Evolutionary conservation across 2,797 vertebrate genomes (phyloP).

Genomic region (Podargus strigoides): DNA sequence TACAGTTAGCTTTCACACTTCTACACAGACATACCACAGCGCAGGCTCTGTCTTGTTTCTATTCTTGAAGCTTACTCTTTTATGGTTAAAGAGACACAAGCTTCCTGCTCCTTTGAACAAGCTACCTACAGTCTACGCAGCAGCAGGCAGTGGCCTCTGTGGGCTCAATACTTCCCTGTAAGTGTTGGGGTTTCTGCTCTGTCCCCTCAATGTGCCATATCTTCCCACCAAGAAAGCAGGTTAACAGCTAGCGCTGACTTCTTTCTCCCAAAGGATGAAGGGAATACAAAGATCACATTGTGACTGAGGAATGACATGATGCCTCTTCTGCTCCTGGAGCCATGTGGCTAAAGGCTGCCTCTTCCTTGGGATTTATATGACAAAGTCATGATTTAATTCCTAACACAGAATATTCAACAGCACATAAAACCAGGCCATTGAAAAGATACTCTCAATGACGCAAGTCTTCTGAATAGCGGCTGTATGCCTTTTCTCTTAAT

Average conservation of each 20-base stretch:
- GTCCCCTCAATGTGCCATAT: not conserved
- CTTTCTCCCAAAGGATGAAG: not conserved
- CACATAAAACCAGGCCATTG: not conserved
- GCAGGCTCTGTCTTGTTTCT: not conserved
- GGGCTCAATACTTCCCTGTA: not conserved
- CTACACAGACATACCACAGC: not conserved
- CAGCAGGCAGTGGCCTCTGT: not conserved
- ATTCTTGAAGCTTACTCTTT: not conserved
- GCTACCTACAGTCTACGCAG: not conserved
- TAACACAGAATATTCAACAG: not conserved
- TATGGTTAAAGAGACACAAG: not conserved
- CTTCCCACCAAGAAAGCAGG: not conserved
- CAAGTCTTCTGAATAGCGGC: not conserved
- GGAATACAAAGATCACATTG: conserved; percentile 4
- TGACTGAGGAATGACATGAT: not conserved
- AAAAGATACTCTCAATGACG: not conserved
- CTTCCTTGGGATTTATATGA: not conserved
- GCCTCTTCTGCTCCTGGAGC: not conserved
- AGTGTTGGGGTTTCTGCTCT: not conserved
- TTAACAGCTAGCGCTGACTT: not conserved
- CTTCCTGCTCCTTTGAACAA: not conserved
- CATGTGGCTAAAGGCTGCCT: not conserved
- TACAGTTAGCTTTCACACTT: not conserved
- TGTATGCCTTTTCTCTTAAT: not conserved
- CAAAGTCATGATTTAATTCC: conserved; percentile 8